Evolutionary conservation across 2,797 vertebrate species (phyloP).

Genomic region (Lagodon rhomboides): DNA sequence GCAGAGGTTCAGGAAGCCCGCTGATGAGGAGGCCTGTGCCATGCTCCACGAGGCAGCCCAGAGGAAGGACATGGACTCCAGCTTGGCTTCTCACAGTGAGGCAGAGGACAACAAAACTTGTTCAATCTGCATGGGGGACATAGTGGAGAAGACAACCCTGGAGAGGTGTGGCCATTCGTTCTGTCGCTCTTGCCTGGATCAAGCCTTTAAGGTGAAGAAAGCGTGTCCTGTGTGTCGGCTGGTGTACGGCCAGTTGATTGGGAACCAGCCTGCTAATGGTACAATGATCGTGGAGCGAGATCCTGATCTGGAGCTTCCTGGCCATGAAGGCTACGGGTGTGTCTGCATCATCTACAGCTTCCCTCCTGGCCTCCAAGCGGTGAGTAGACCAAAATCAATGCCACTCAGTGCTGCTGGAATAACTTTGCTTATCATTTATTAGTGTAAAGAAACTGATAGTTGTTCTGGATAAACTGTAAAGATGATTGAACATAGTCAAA

Average conservation of each 20-base stretch:
- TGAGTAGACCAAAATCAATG: slow-evolving; percentile 79
- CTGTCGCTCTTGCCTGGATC: slow-evolving; percentile 92
- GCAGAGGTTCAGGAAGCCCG: slow-evolving; percentile 86
- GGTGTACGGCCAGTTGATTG: slow-evolving; percentile 94
- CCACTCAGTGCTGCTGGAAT: neutral
- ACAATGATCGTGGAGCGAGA: slow-evolving; percentile 94
- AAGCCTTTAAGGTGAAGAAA: slow-evolving; percentile 93
- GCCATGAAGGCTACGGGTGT: slow-evolving; percentile 93
- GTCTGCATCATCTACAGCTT: slow-evolving; percentile 97
- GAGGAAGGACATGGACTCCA: slow-evolving; percentile 76
- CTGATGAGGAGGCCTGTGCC: slow-evolving; percentile 85
- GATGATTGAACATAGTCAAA: neutral
- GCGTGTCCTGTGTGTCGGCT: slow-evolving; percentile 95
- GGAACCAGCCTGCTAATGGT: slow-evolving; percentile 95
- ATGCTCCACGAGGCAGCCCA: slow-evolving; percentile 83
- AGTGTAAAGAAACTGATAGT: neutral
- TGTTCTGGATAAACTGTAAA: neutral
- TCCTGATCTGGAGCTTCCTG: slow-evolving; percentile 90
- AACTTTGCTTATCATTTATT: neutral
- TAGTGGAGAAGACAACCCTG: slow-evolving; percentile 92
- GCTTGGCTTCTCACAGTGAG: slow-evolving; percentile 80
- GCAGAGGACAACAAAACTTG: slow-evolving; percentile 86
- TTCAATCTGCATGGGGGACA: slow-evolving; percentile 95
- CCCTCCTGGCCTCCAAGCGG: slow-evolving; percentile 93
- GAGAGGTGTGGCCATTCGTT: slow-evolving; percentile 95